Conservation (phyloP, 1,140 invertebrate genomes). For the Agraylea sexmaculata region DNA sequence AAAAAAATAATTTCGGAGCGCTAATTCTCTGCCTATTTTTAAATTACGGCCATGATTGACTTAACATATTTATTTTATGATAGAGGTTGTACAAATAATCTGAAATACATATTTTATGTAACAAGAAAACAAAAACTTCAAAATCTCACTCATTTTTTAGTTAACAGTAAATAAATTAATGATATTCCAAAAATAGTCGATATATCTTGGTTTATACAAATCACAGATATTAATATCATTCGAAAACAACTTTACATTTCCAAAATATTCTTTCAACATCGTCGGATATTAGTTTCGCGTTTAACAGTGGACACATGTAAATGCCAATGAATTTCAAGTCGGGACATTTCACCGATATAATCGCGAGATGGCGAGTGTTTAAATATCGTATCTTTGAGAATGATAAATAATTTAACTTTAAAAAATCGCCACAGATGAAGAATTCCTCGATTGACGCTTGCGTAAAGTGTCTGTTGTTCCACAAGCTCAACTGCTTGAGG, state of each 20-base stretch:
- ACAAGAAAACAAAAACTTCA: too few relatives aligned
- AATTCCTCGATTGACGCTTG: slow-evolving; percentile 27
- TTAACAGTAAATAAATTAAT: too few relatives aligned
- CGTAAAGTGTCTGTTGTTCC: slow-evolving; percentile 35
- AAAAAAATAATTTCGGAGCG: too few relatives aligned
- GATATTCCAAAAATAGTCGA: too few relatives aligned
- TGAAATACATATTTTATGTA: too few relatives aligned
- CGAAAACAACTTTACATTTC: slow-evolving; percentile 7
- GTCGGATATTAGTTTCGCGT: too few relatives aligned
- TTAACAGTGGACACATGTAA: slow-evolving; percentile 31
- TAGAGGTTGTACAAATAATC: too few relatives aligned
- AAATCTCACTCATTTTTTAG: too few relatives aligned
- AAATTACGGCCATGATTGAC: too few relatives aligned
- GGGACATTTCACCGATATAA: slow-evolving; percentile 34
- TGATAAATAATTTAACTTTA: slow-evolving; percentile 30
- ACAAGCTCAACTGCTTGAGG: slow-evolving; percentile 27
- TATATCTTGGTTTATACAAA: too few relatives aligned
- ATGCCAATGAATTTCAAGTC: slow-evolving; percentile 33
- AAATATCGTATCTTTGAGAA: slow-evolving; percentile 33
- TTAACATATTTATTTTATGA: too few relatives aligned
- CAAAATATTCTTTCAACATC: slow-evolving; percentile 3
- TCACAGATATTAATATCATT: background rate
- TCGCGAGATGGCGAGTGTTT: slow-evolving; percentile 28
- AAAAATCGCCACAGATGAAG: slow-evolving; percentile 24
- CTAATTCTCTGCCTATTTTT: too few relatives aligned